Conservation (phyloP, 2,797 vertebrate genomes). For the Labeo calbasu region DNA sequence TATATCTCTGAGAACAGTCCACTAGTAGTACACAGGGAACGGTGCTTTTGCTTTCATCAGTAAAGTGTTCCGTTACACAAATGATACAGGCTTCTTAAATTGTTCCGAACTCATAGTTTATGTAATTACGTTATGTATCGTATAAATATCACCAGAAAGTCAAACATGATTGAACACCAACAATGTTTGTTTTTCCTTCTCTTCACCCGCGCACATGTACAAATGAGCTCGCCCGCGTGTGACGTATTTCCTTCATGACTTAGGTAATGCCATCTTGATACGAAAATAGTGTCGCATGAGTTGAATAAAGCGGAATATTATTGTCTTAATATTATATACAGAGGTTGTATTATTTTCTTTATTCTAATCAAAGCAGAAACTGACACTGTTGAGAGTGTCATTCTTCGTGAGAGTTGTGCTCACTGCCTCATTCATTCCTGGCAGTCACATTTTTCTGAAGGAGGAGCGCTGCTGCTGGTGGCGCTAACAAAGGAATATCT, state of each 20-base stretch:
- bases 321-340: neutral
- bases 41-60: neutral
- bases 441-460: neutral
- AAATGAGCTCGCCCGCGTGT: slow-evolving; percentile 56
- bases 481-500: slow-evolving; percentile 60
- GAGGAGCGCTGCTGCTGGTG: slow-evolving; percentile 3
- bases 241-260: slow-evolving; percentile 73
- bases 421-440: slow-evolving; percentile 45
- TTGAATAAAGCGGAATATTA: slow-evolving; percentile 55
- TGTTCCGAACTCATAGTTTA: accelerated
- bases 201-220: neutral
- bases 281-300: slow-evolving; percentile 57
- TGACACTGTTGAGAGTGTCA: neutral
- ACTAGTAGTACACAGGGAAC: neutral
- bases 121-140: neutral
- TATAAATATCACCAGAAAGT: neutral
- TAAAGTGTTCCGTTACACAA: neutral
- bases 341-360: neutral
- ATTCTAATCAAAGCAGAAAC: neutral
- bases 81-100: neutral
- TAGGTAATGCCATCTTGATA: slow-evolving; percentile 69
- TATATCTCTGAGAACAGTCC: neutral
- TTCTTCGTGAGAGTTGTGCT: neutral
- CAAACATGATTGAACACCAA: neutral
- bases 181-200: neutral